phyloP scores from a whole-genome alignment of 1,140 invertebrate species.

The Sarcophaga peregrina region DNA sequence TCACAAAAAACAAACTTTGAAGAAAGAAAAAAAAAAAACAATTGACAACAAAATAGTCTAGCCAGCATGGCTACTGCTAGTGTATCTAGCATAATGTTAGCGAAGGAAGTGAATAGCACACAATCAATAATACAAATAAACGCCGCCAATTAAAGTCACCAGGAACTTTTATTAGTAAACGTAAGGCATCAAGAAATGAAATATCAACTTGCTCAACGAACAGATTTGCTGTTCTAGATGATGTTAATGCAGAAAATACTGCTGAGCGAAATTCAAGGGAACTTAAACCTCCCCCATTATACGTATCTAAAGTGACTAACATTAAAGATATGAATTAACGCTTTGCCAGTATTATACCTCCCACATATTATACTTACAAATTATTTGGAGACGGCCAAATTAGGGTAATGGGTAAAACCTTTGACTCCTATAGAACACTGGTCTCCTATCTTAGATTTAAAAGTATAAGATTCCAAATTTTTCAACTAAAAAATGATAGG shows the following conservation, averaged over 20 bases:
- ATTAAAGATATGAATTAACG: too few relatives aligned
- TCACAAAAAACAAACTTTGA: not conserved
- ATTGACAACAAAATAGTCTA: not conserved
- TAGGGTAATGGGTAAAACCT: not conserved
- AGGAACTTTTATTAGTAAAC: not conserved
- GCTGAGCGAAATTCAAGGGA: too few relatives aligned
- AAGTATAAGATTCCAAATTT: not conserved
- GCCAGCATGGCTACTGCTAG: not conserved
- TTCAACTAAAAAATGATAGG: not conserved
- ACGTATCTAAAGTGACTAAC: too few relatives aligned
- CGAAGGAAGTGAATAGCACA: too few relatives aligned
- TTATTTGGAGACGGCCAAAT: not conserved
- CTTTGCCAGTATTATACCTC: not conserved
- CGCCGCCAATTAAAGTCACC: too few relatives aligned
- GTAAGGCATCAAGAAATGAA: too few relatives aligned
- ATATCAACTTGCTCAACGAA: too few relatives aligned
- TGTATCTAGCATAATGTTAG: not conserved
- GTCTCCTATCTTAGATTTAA: not conserved
- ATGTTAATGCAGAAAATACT: too few relatives aligned
- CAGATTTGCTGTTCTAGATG: too few relatives aligned
- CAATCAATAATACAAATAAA: too few relatives aligned
- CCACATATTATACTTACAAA: not conserved
- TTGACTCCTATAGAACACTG: not conserved
- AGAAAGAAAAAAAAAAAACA: not conserved
- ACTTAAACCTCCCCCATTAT: too few relatives aligned